Conservation (phyloP, 2,113 vertebrate genomes). For the Dicaeum eximium region DNA sequence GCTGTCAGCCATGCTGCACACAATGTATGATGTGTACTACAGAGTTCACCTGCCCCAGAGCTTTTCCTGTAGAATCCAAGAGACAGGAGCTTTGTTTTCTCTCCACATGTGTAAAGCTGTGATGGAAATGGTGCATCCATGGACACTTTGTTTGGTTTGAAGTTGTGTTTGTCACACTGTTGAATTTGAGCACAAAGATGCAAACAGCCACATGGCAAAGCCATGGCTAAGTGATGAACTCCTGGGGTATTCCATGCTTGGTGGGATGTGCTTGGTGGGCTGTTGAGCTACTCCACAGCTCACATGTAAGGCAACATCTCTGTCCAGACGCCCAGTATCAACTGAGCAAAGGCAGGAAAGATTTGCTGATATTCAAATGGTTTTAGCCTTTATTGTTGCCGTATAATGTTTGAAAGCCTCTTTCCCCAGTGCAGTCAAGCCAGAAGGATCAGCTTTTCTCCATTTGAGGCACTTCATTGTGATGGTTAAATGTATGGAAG, state of each 20-base stretch:
- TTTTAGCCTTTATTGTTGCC: not conserved
- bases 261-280: not conserved
- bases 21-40: accelerated
- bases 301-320: not conserved
- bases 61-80: not conserved
- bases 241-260: not conserved
- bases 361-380: accelerated
- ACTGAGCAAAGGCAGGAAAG: not conserved
- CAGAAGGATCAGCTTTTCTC: not conserved
- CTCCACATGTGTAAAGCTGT: not conserved
- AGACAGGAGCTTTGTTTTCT: not conserved
- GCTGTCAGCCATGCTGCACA: not conserved
- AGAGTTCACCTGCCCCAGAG: not conserved
- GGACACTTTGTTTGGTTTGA: not conserved
- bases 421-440: not conserved
- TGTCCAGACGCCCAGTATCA: not conserved
- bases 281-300: not conserved
- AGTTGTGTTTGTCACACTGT: not conserved
- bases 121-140: not conserved
- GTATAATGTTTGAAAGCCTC: not conserved
- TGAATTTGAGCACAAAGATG: not conserved
- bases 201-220: not conserved
- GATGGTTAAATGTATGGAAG: not conserved
- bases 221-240: not conserved
- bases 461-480: not conserved